Conservation (phyloP, 2,797 vertebrate species). For the Myotis daubentonii region DNA sequence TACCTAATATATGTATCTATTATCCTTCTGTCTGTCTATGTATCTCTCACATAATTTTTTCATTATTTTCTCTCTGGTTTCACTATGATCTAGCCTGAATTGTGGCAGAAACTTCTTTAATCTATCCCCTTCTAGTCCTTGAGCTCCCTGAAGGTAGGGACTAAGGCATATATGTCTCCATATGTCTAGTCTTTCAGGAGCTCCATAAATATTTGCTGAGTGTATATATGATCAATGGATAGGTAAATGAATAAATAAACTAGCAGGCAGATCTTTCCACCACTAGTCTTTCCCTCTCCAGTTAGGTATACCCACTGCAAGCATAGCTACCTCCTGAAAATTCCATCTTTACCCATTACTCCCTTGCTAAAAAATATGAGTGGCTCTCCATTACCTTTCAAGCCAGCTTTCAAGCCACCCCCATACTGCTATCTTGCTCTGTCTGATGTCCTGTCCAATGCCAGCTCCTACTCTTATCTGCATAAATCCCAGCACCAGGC, state of each 20-base stretch:
- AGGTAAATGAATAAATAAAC: not conserved
- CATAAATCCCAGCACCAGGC: not conserved
- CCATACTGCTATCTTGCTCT: not conserved
- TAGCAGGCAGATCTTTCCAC: not conserved
- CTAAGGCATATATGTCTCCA: not conserved
- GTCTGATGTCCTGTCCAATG: not conserved
- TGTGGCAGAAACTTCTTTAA: not conserved
- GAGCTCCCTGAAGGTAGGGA: not conserved
- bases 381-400: not conserved
- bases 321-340: not conserved
- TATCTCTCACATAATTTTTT: not conserved
- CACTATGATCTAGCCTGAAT: not conserved
- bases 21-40: not conserved
- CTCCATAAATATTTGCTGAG: not conserved
- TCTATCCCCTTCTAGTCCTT: not conserved
- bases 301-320: not conserved
- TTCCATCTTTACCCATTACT: not conserved
- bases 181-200: not conserved
- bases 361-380: not conserved
- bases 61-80: not conserved
- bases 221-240: not conserved
- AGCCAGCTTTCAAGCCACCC: not conserved
- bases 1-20: not conserved
- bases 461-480: not conserved
- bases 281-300: not conserved